Conservation (phyloP, 2,888 invertebrate species). For the Mimumesa dahlbomi region DNA sequence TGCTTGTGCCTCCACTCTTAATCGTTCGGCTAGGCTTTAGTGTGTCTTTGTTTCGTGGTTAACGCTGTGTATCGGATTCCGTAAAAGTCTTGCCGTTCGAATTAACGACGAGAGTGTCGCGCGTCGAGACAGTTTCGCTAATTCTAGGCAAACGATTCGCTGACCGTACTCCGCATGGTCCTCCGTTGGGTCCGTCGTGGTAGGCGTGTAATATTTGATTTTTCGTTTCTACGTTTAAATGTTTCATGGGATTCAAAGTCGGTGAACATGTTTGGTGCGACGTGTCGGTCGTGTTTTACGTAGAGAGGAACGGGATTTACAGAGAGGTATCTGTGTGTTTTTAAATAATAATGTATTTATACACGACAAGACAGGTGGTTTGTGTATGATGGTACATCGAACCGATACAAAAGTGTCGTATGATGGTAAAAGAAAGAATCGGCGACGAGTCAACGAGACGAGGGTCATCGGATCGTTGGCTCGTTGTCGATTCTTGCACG, state of each 20-base stretch:
- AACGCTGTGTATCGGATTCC: too few species aligned
- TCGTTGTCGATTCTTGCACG: constrained; percentile 6
- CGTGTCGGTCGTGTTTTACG: background rate
- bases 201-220: constrained; percentile 25
- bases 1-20: constrained; percentile 15
- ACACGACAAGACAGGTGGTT: constrained; percentile 47
- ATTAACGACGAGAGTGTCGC: too few species aligned
- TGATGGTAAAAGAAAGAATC: constrained; percentile 5
- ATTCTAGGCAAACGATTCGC: too few species aligned
- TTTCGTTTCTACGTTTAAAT: too few species aligned
- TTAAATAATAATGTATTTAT: constrained; percentile 62
- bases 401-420: constrained; percentile 48
- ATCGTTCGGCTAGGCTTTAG: too few species aligned
- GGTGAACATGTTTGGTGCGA: background rate
- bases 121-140: too few species aligned
- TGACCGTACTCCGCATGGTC: too few species aligned
- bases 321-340: constrained; percentile 60
- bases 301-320: constrained; percentile 44
- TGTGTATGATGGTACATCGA: constrained; percentile 47
- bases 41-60: too few species aligned
- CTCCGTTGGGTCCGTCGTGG: constrained; percentile 14
- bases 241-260: background rate
- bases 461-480: too few species aligned
- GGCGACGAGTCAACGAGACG: constrained; percentile 10
- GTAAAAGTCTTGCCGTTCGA: too few species aligned